A percentile compares a stretch with the other conserved stretches of the same genome.
Evolutionary conservation across 2,113 vertebrate species (phyloP).

Genomic region (Tupaia chinensis): DNA sequence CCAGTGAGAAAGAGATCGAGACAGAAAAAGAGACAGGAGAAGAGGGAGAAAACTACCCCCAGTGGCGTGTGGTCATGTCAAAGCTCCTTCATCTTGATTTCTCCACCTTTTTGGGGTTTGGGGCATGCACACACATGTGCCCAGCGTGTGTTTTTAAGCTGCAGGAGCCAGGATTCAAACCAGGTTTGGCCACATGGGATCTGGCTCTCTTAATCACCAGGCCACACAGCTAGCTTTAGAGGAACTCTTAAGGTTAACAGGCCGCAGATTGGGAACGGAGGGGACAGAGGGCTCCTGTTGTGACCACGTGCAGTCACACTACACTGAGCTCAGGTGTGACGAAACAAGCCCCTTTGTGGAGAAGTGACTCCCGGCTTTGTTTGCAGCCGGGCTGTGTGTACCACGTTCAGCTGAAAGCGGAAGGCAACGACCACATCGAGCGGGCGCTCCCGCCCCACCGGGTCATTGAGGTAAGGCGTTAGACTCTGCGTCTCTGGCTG

Average conservation of each 20-base stretch:
- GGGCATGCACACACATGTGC: too few species aligned
- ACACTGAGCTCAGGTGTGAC: neutral
- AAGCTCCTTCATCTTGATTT: too few species aligned
- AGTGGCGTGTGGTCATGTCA: too few species aligned
- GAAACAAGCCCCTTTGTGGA: neutral
- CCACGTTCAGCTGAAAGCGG: slow-evolving; percentile 94
- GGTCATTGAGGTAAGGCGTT: slow-evolving; percentile 90
- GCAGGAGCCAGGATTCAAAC: too few species aligned
- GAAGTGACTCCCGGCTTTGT: slow-evolving; percentile 64
- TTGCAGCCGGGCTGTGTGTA: slow-evolving; percentile 95
- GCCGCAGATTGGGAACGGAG: neutral
- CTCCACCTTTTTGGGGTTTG: too few species aligned
- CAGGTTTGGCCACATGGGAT: too few species aligned
- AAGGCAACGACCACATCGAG: slow-evolving; percentile 98
- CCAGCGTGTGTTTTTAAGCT: too few species aligned
- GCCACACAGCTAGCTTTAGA: too few species aligned
- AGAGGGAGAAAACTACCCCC: too few species aligned
- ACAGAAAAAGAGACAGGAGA: too few species aligned
- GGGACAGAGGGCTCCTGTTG: fast-evolving
- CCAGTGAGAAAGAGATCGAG: too few species aligned
- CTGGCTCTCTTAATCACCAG: too few species aligned
- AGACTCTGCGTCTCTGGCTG: fast-evolving
- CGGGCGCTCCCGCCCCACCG: slow-evolving; percentile 95
- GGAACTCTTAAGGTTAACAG: neutral
- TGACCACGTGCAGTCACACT: neutral